phyloP scores from a whole-genome alignment of 2,888 invertebrate species.

The Blastobasis adustella region DNA sequence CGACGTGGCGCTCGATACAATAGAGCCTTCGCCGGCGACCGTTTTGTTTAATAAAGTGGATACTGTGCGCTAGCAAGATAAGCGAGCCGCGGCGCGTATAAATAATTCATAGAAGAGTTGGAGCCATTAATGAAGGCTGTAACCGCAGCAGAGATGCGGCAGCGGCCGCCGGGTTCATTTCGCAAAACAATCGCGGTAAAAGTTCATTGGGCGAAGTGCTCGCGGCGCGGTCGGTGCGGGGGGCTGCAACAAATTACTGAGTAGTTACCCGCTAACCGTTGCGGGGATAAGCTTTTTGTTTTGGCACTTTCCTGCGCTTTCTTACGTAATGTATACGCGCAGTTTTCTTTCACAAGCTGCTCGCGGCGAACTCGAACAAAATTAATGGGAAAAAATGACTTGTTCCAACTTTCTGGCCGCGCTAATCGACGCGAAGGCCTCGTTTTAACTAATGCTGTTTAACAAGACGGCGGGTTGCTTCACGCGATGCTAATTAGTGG shows the following conservation, averaged over 20 bases:
- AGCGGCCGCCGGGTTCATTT: constrained; percentile 27
- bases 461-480: too few relatives aligned
- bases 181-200: constrained; percentile 36
- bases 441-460: too few relatives aligned
- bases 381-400: too few relatives aligned
- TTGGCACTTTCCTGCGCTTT: not conserved
- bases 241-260: constrained; percentile 14
- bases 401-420: too few relatives aligned
- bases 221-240: constrained; percentile 19
- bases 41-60: constrained; percentile 64
- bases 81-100: constrained; percentile 50
- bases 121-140: constrained; percentile 57
- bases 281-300: constrained; percentile 7
- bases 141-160: constrained; percentile 43
- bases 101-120: constrained; percentile 66
- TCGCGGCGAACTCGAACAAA: too few relatives aligned
- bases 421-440: too few relatives aligned
- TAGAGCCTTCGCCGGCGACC: constrained; percentile 46
- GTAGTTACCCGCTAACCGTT: constrained; percentile 8
- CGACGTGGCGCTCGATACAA: constrained; percentile 59
- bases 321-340: too few relatives aligned
- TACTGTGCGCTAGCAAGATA: constrained; percentile 48
- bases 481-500: too few relatives aligned
- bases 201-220: constrained; percentile 28
- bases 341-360: too few relatives aligned